These are phyloP conservation scores for Diglossa cyanea DNA, from an alignment of 2,797 vertebrate genomes.

Conservation along the genomic window DNA sequence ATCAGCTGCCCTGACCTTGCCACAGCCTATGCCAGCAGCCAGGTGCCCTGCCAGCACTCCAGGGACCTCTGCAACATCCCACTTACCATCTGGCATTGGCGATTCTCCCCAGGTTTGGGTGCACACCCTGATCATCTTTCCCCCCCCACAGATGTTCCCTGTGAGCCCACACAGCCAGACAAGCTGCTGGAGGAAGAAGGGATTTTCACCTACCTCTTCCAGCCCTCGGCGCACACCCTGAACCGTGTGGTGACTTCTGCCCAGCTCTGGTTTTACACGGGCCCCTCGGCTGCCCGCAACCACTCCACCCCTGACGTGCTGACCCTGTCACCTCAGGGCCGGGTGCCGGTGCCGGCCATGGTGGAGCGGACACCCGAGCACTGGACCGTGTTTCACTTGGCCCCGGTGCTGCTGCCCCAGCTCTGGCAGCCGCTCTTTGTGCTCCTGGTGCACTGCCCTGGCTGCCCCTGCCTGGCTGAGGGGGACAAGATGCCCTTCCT, in stretches of 20 bases:
- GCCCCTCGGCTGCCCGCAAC: conserved; percentile 4
- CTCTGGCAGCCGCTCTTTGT: conserved; percentile 76
- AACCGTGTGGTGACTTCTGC: conserved; percentile 78
- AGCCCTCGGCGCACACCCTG: conserved; percentile 76
- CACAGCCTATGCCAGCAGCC: background rate
- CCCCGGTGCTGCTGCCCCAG: conserved; percentile 49
- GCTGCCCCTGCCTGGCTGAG: conserved; percentile 74
- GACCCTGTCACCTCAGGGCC: conserved; percentile 61
- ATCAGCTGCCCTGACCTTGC: background rate
- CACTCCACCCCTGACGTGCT: conserved; percentile 54
- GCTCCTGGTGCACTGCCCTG: conserved; percentile 82
- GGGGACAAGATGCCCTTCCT: conserved; percentile 86
- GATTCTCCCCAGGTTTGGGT: background rate
- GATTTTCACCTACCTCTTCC: conserved; percentile 85
- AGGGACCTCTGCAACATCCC: background rate
- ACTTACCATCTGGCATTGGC: fast-evolving
- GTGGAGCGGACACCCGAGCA: background rate
- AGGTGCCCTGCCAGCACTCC: background rate
- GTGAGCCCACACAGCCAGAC: conserved; percentile 42
- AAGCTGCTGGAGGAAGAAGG: conserved; percentile 50
- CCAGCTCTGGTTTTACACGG: conserved; percentile 89
- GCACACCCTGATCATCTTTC: background rate
- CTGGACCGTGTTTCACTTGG: conserved; percentile 84
- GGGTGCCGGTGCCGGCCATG: conserved; percentile 52
- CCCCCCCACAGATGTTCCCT: conserved; percentile 71